Base-by-base conservation (phyloP, 2,888 invertebrate species). In the Alentia gelatinosa region DNA sequence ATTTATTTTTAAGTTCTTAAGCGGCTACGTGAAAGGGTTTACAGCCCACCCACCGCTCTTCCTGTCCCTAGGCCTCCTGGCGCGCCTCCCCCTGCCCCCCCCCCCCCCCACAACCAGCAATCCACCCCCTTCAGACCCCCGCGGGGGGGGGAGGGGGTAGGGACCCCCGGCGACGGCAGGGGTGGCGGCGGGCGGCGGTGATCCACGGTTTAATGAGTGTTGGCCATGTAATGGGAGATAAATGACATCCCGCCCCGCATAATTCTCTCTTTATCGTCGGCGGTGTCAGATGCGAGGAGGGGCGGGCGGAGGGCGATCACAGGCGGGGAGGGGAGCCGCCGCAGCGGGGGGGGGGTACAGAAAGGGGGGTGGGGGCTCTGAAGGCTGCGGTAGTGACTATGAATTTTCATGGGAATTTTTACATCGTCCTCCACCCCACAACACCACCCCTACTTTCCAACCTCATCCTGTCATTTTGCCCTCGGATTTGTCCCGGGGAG, bases 221-320 rank as follows among this genome's bases (percentile, higher is more conserved):
- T 26, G 9, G 33, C 75, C 7, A 7, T 75, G 75, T 75, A 75
- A 75, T 75, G 75, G 75, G 75, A 75, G 75, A 75, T 75, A 75
- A 75, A 75, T 75, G 75, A 75, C 75, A 47, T 47, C 75, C 75
- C 5, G 35, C 33, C 35, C 9, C 33, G 35, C 75, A 75, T 75
- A 75, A 75, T 75, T 75, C 75, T 75, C 75, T 75, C 75, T 75
- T 75, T 75, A 75, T 75, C 33, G 30, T 7, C 33, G 33, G 33
- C 4, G 35, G 75, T 9, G 75, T 5, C 9, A 23, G 35, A 35
- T 4, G 9, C 33, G 33, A 9, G 12, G 35, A 7, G 75, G 75
- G 75, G 75, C 30, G n/a, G 75, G 75, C 33, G 75, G 33, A 33
- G 33, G 35, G 35, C 9, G 33, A 7, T 5, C 5, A 23, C 5